Percentiles rank a stretch among this genome's conserved stretches.
Evolutionary conservation across 2,888 invertebrate species (phyloP).

Genomic region (Tenthredo amoena): DNA sequence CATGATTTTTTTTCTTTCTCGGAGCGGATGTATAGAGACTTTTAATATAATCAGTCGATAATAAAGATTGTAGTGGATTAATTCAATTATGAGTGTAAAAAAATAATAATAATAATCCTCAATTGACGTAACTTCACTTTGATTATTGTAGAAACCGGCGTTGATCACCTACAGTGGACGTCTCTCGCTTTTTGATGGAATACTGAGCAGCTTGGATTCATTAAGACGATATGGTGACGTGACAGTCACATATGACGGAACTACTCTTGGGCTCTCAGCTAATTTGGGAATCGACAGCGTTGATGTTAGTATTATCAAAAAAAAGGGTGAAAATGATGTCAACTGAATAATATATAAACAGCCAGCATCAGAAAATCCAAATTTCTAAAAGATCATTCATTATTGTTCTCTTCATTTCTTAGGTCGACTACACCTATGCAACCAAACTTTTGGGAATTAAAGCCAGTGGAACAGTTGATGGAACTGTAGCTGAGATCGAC

Average conservation of each 20-base stretch:
- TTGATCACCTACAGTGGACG: constrained; percentile 47
- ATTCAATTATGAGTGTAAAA: not conserved
- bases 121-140: not conserved
- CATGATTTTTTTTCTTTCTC: not conserved
- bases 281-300: constrained; percentile 63
- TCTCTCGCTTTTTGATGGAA: constrained; percentile 44
- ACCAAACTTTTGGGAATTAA: constrained; percentile 30
- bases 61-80: not conserved
- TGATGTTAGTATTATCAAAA: constrained; percentile 61
- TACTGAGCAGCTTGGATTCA: constrained; percentile 64
- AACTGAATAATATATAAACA: not conserved
- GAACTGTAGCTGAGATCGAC: not conserved
- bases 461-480: not conserved
- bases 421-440: constrained; percentile 12
- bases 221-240: constrained; percentile 63
- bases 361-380: not conserved
- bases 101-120: not conserved
- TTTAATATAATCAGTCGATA: not conserved
- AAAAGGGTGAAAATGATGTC: not conserved
- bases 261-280: constrained; percentile 59
- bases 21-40: not conserved
- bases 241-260: constrained; percentile 57
- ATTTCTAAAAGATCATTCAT: not conserved
- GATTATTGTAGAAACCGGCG: not conserved
- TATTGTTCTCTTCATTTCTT: not conserved